A percentile compares a stretch with the other conserved stretches of the same genome.
These are phyloP conservation scores for Goniozus legneri DNA, from an alignment of 1,140 invertebrate genomes.

Conservation along the genomic window DNA sequence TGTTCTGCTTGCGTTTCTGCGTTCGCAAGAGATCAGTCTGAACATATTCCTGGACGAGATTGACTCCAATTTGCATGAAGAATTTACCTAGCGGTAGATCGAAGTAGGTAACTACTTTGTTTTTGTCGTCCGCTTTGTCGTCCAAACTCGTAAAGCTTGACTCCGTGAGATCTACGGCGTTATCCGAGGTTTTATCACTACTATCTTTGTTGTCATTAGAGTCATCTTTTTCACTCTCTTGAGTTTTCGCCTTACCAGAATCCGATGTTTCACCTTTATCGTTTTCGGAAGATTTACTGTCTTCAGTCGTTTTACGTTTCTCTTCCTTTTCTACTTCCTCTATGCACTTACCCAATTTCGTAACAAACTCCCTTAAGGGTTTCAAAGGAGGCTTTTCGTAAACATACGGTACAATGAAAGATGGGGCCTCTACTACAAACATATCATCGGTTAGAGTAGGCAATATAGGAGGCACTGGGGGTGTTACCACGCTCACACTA, in stretches of 20 bases:
- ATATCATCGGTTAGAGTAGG: slow-evolving; percentile 83
- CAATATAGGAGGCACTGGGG: slow-evolving; percentile 59
- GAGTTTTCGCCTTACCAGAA: slow-evolving; percentile 37
- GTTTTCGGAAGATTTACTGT: slow-evolving; percentile 37
- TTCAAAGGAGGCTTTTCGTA: slow-evolving; percentile 82
- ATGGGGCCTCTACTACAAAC: slow-evolving; percentile 86
- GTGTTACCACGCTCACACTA: slow-evolving; percentile 43
- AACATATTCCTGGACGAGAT: slow-evolving; percentile 88
- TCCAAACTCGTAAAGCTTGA: slow-evolving; percentile 42
- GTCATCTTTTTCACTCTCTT: slow-evolving; percentile 41
- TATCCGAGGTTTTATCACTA: slow-evolving; percentile 45
- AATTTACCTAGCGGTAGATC: slow-evolving; percentile 86
- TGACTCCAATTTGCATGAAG: slow-evolving; percentile 87
- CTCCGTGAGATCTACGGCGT: slow-evolving; percentile 39
- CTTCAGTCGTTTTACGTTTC: slow-evolving; percentile 36
- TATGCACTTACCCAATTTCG: slow-evolving; percentile 64
- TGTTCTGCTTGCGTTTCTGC: slow-evolving; percentile 75
- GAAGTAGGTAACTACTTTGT: slow-evolving; percentile 64
- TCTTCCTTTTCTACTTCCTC: slow-evolving; percentile 55
- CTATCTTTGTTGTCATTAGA: slow-evolving; percentile 22
- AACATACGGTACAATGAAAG: slow-evolving; percentile 89
- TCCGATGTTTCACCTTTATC: slow-evolving; percentile 33
- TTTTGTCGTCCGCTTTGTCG: slow-evolving; percentile 41
- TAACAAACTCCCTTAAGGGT: slow-evolving; percentile 72
- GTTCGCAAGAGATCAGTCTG: slow-evolving; percentile 85